Conservation (phyloP, 2,888 invertebrate genomes). For the Phengaris arion region DNA sequence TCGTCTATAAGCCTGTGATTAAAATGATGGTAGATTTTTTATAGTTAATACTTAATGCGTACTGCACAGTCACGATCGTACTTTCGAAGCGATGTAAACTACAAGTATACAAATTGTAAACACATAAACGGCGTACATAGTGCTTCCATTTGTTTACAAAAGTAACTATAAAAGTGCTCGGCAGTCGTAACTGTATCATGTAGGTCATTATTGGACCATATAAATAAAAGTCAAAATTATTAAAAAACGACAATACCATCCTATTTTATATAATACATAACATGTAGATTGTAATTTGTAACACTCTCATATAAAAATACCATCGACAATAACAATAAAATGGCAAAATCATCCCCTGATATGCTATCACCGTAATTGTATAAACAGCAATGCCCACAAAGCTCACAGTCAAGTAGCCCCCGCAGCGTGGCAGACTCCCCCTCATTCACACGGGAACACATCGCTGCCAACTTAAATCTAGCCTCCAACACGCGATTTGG, state of each 20-base stretch:
- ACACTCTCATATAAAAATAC: constrained; percentile 7
- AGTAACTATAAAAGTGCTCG: not conserved
- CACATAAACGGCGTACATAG: not conserved
- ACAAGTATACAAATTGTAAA: not conserved
- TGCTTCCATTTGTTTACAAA: too few species aligned
- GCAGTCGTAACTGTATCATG: too few species aligned
- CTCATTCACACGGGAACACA: constrained; percentile 64
- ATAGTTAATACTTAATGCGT: too few species aligned
- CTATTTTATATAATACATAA: too few species aligned
- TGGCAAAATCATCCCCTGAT: not conserved
- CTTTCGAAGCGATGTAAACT: too few species aligned
- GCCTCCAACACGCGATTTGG: constrained; percentile 35
- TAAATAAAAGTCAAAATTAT: too few species aligned
- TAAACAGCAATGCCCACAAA: not conserved
- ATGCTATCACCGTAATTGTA: constrained; percentile 2
- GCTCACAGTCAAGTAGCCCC: constrained; percentile 8
- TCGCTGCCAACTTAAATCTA: constrained; percentile 27
- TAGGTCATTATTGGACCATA: too few species aligned
- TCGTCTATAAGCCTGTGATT: not conserved
- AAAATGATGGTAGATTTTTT: not conserved
- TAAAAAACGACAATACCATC: too few species aligned
- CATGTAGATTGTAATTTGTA: not conserved
- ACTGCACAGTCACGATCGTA: not conserved
- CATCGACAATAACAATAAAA: not conserved
- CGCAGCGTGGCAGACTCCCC: constrained; percentile 30